Base-by-base conservation (phyloP, 2,888 invertebrate genomes). In the Oscheius onirici region DNA sequence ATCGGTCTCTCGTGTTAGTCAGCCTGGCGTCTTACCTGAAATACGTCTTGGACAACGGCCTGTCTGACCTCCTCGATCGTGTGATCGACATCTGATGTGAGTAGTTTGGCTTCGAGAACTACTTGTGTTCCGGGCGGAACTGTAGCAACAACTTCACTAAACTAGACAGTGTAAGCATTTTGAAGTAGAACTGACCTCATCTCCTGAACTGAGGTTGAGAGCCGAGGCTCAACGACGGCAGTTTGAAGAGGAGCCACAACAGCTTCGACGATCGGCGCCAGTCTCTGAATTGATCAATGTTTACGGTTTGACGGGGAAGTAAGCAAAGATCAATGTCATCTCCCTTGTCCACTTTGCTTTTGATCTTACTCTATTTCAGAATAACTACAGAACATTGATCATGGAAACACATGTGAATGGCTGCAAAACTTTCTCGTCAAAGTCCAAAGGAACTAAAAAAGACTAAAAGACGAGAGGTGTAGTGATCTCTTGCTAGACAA, bases 81-180 rank as follows among this genome's bases (percentile, higher is more conserved):
- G 43, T 82, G 81, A 71, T 86, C 86, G 49, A 86, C 84, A 75
- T 86, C 86, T 10, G 83, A 86, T 17, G 85, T 86, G 65, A 85
- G 81, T 17, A 86, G 71, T 41, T 84, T 80, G n/a, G 86, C 83
- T 71, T 86, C 85, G 44, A 86, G 79, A 57, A 86, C 84, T 69
- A 86, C 84, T 75, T 86, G 83, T 15, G 86, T 86, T 43, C 86
- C 86, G 44, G 83, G 83, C 43, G 86, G 86, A 69, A 86, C 80
- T 43, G 77, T 76, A 13, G 76, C 71, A 17, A 76, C 73, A 26
- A 69, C 71, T 34, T 76, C 76, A 55, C 76, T 76, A 65, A 51
- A 72, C 68, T 34, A 11, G 24, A 17, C 13, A 52, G 6, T 5
- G 52, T 20, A 52, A 52, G 20, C 20, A 52, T 46, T 3, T 13